phyloP scores from a whole-genome alignment of 2,888 invertebrate genomes.

The Helicoverpa assulta region DNA sequence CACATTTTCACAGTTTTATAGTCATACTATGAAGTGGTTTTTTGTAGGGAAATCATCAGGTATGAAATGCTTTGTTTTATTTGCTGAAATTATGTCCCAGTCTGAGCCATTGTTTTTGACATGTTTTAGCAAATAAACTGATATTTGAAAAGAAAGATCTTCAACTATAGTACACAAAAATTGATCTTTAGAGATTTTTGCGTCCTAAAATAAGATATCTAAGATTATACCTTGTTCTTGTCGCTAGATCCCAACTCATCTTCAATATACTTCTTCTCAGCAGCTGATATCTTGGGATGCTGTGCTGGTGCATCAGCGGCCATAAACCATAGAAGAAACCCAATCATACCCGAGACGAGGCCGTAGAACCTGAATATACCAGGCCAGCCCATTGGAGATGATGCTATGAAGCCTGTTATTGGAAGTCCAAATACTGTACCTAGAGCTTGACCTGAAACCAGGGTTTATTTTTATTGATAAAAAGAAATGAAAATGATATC shows the following conservation, averaged over 20 bases:
- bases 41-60: too few relatives aligned
- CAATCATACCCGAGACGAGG: slow-evolving; percentile 90
- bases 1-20: background rate
- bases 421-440: slow-evolving; percentile 94
- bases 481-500: background rate
- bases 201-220: too few relatives aligned
- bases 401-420: slow-evolving; percentile 93
- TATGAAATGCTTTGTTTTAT: background rate
- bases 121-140: too few relatives aligned
- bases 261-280: slow-evolving; percentile 93
- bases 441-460: slow-evolving; percentile 84
- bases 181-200: too few relatives aligned
- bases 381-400: slow-evolving; percentile 93
- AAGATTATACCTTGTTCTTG: slow-evolving; percentile 64
- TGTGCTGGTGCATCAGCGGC: slow-evolving; percentile 92
- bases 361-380: slow-evolving; percentile 94
- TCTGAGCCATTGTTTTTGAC: background rate
- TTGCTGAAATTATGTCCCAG: background rate
- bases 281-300: slow-evolving; percentile 90
- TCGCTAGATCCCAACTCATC: slow-evolving; percentile 88
- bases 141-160: too few relatives aligned
- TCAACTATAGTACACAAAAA: too few relatives aligned
- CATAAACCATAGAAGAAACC: slow-evolving; percentile 88
- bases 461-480: background rate
- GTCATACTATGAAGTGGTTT: background rate